A percentile compares a stretch with the other conserved stretches of the same genome.
phyloP scores from a whole-genome alignment of 2,113 vertebrate genomes.

The Urocolius indicus region DNA sequence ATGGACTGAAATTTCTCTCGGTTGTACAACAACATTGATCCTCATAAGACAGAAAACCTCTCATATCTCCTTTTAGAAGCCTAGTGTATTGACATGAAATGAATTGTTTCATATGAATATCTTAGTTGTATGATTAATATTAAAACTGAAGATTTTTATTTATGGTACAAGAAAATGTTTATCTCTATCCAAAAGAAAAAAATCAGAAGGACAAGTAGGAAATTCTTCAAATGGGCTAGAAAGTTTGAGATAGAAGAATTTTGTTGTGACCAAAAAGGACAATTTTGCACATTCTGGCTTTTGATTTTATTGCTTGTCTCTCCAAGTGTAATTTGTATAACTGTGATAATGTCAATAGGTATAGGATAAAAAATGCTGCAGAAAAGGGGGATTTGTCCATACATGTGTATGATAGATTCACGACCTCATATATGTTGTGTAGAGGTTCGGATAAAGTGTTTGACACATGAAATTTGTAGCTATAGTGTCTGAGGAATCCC shows the following conservation, averaged over 20 bases:
- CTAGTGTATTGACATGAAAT: not conserved
- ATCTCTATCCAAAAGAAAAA: not conserved
- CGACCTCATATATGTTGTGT: accelerated
- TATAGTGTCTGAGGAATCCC: not conserved
- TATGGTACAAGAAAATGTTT: not conserved
- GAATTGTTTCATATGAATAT: not conserved
- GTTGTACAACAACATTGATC: not conserved
- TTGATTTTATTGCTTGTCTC: not conserved
- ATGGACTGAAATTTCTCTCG: slow-evolving; percentile 3
- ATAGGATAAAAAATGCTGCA: not conserved
- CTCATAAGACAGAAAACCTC: slow-evolving; percentile 15
- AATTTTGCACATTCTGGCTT: not conserved
- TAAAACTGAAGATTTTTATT: not conserved
- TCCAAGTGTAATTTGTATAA: not conserved
- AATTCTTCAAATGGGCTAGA: not conserved
- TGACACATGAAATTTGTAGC: accelerated
- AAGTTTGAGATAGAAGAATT: not conserved
- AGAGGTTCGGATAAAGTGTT: not conserved
- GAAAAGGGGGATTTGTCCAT: not conserved
- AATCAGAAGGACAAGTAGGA: not conserved
- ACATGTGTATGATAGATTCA: not conserved
- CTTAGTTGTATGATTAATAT: slow-evolving; percentile 16
- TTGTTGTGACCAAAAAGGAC: not conserved
- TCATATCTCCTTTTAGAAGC: slow-evolving; percentile 16
- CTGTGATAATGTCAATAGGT: not conserved